Conservation (phyloP, 2,797 vertebrate genomes). For the Nyctibius grandis region DNA sequence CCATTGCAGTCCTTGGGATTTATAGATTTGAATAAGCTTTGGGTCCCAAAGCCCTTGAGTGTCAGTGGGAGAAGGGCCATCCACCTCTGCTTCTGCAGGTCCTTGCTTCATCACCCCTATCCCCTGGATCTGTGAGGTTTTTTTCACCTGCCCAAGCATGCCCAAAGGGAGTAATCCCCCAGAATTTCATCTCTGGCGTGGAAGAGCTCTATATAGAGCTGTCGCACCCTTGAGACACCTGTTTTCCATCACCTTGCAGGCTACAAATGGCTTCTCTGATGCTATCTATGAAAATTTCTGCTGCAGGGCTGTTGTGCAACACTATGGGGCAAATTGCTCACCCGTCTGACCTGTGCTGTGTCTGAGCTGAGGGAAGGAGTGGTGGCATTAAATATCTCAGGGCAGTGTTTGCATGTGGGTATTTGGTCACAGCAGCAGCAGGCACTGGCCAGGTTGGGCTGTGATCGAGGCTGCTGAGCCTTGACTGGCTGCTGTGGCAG, state of each 20-base stretch:
- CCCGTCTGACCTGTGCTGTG: not conserved
- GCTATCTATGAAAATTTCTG: not conserved
- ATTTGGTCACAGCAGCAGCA: not conserved
- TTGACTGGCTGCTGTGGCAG: not conserved
- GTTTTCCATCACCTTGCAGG: not conserved
- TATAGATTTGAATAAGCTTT: not conserved
- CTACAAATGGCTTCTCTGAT: not conserved
- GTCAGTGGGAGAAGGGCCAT: not conserved
- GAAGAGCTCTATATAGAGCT: not conserved
- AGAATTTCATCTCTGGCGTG: not conserved
- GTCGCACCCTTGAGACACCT: not conserved
- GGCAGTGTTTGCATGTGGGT: not conserved
- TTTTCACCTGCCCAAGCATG: not conserved
- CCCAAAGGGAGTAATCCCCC: not conserved
- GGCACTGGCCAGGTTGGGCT: accelerated
- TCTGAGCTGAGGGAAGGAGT: not conserved
- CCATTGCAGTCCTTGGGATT: not conserved
- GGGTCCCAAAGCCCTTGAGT: not conserved
- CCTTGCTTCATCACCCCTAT: not conserved
- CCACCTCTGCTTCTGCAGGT: not conserved
- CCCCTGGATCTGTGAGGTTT: not conserved
- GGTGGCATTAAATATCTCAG: not conserved
- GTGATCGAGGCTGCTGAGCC: not conserved
- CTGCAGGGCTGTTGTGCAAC: not conserved
- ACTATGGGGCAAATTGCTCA: too few relatives aligned